Conservation (phyloP, 2,113 vertebrate genomes). For the Lepus americanus region DNA sequence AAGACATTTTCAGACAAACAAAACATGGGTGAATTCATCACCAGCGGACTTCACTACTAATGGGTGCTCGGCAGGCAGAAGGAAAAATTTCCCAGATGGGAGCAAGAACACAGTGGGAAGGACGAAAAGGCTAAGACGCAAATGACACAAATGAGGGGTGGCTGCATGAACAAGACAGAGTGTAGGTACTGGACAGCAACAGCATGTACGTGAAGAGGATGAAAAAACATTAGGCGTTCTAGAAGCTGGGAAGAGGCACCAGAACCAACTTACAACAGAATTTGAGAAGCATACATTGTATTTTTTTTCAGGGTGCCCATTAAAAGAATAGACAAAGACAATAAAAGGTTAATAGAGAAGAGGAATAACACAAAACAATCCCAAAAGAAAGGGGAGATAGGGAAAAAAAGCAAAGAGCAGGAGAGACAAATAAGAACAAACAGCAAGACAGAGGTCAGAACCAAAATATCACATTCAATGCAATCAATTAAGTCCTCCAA, state of each 20-base stretch:
- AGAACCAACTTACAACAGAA: not conserved
- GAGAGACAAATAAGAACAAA: not conserved
- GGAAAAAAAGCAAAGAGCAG: not conserved
- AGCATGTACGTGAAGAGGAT: not conserved
- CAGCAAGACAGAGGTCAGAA: not conserved
- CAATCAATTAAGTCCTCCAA: not conserved
- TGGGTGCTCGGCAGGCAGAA: not conserved
- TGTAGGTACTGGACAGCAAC: not conserved
- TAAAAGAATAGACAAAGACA: not conserved
- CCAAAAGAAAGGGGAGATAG: not conserved
- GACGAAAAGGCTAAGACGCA: not conserved
- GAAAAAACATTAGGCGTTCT: not conserved
- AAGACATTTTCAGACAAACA: slow-evolving; percentile 41
- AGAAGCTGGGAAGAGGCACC: not conserved
- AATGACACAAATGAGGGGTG: not conserved
- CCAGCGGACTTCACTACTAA: not conserved
- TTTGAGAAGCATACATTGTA: not conserved
- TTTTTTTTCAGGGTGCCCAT: not conserved
- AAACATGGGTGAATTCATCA: not conserved
- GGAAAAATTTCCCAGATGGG: not conserved
- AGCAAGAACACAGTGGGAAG: not conserved
- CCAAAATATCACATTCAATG: not conserved
- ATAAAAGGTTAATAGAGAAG: not conserved
- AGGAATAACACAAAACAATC: slow-evolving; percentile 11
- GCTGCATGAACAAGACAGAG: not conserved